phyloP scores from a whole-genome alignment of 2,888 invertebrate genomes.

The Carterocephalus palaemon region DNA sequence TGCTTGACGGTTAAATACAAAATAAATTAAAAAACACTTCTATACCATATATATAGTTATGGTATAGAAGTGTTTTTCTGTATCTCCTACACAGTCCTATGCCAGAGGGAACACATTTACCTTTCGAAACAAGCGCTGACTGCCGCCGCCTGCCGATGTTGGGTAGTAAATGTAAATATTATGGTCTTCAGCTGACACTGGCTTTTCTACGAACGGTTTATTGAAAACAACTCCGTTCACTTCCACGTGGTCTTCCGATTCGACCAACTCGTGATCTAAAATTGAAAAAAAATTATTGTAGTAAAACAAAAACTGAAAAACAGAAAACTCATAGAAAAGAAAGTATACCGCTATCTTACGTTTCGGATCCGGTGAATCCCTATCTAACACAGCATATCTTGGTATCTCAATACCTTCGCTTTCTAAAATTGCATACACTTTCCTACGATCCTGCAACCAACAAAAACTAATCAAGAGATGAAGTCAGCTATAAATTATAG shows the following conservation, averaged over 20 bases:
- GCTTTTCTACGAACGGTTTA: slow-evolving; percentile 99
- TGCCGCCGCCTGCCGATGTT: slow-evolving; percentile 98
- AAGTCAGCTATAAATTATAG: no score
- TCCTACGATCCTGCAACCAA: slow-evolving; percentile 86
- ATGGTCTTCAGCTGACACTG: slow-evolving; percentile 99
- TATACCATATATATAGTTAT: no score
- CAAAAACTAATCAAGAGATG: slow-evolving; percentile 9
- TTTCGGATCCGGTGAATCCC: slow-evolving; percentile 94
- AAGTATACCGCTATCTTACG: slow-evolving; percentile 85
- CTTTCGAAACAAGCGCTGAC: slow-evolving; percentile 98
- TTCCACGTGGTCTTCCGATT: slow-evolving; percentile 98
- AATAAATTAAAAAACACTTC: not conserved
- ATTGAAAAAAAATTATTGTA: not conserved
- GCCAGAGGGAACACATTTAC: slow-evolving; percentile 62
- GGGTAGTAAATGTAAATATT: slow-evolving; percentile 99
- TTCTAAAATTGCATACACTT: slow-evolving; percentile 96
- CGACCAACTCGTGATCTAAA: slow-evolving; percentile 92
- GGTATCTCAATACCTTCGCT: slow-evolving; percentile 98
- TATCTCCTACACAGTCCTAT: not conserved
- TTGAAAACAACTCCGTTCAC: slow-evolving; percentile 97
- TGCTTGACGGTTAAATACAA: not conserved
- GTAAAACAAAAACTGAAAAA: not conserved
- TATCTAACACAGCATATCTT: slow-evolving; percentile 96
- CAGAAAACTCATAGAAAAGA: slow-evolving; percentile 2
- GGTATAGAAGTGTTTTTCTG: no score